Base-by-base conservation (phyloP, 2,113 vertebrate genomes). In the Cyrtonyx montezumae region DNA sequence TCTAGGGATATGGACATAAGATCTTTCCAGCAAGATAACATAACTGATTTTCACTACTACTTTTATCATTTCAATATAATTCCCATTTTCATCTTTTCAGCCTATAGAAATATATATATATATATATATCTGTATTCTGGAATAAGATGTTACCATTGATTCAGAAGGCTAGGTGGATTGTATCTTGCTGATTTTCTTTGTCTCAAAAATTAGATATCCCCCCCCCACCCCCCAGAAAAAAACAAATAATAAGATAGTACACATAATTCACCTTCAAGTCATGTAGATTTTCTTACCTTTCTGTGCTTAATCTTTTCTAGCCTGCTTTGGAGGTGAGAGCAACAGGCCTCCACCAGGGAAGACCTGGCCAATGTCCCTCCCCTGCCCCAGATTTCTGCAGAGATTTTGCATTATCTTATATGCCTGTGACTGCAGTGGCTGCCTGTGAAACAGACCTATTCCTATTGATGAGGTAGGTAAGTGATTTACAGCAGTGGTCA, bases 271-370 rank as follows among this genome's bases (percentile, higher is more conserved):
- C 12, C 34, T 79, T 66, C 36, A 76, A 70, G 3, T 77, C 0
- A 30, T 30, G 4, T 36, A 51, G 0, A 5, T 42, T 86, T 70
- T 28, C 45, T 22, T 26, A 71, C 9, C 15, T 79, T 87, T 51
- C 76, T 51, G 3, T n/a, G 17, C 3, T 51, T 48, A 78, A 51
- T 4, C 32, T 16, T 8, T 51, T 82, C 4, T 73, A 0, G 0
- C 3, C 9, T 7, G 6, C 19, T 51, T 79, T 82, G 30, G 49
- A 61, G 21, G n/a, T 11, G 43, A 87, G 48, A 42, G 4, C 6
- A 5, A 16, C 49, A 79, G 17, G 49, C 7, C 56, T 46, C 22
- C 20, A 61, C 6, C 19, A 55, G 37, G 16, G 26, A 70, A 86
- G 26, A 22, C 21, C 37, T 70, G 51, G 19, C 30, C 65, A 37